Percentiles rank a stretch among this genome's conserved stretches.
Evolutionary conservation across 2,113 vertebrate species (phyloP).

Genomic region (Grus americana): DNA sequence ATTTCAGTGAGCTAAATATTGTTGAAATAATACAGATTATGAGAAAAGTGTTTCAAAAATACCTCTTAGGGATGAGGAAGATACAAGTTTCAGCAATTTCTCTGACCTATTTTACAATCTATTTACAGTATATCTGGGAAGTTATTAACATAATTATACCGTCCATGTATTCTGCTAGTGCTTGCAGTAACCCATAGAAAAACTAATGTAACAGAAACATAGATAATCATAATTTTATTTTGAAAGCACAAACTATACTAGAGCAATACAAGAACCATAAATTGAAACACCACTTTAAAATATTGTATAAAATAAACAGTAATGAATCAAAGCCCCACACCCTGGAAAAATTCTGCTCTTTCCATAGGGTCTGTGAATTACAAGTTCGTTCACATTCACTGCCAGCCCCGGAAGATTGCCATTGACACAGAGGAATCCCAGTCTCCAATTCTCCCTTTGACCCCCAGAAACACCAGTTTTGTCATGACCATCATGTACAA

Average conservation of each 20-base stretch:
- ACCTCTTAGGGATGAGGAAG: background rate
- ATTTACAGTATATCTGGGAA: slow-evolving; percentile 24
- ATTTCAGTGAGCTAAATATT: background rate
- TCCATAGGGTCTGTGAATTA: background rate
- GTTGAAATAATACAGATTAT: background rate
- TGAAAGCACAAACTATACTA: background rate
- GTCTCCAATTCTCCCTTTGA: background rate
- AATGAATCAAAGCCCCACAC: background rate
- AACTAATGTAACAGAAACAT: slow-evolving; percentile 29
- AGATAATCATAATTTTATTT: slow-evolving; percentile 11
- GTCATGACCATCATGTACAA: background rate
- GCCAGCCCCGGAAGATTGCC: background rate
- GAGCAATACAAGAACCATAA: background rate
- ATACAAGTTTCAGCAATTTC: background rate
- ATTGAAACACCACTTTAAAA: slow-evolving; percentile 16
- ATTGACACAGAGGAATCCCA: background rate
- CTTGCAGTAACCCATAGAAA: background rate
- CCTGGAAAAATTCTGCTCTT: background rate
- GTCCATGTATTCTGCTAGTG: background rate
- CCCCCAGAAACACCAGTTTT: background rate
- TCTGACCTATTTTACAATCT: slow-evolving; percentile 35
- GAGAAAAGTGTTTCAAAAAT: background rate
- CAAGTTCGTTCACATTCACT: background rate
- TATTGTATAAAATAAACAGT: background rate
- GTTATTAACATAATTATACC: slow-evolving; percentile 28